Conservation (phyloP, 2,113 vertebrate species). For the Macquaria australasica region DNA sequence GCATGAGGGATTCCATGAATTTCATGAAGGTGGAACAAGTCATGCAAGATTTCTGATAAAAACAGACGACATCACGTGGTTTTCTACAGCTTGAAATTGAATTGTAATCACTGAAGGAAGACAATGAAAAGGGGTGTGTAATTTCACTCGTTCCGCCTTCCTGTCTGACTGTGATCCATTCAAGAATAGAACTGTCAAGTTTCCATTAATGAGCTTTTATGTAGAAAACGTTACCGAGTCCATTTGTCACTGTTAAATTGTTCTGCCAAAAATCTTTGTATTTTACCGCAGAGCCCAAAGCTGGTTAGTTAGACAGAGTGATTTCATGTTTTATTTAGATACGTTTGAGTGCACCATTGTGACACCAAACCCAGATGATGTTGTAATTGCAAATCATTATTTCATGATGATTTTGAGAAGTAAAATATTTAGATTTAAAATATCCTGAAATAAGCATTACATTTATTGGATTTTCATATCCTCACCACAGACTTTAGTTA, state of each 20-base stretch:
- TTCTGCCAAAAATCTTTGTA: background rate
- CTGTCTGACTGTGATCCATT: background rate
- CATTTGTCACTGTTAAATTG: background rate
- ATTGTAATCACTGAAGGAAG: background rate
- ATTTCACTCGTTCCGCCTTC: background rate
- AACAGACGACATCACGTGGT: background rate
- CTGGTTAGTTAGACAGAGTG: background rate
- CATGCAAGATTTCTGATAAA: conserved; percentile 3
- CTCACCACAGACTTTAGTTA: background rate
- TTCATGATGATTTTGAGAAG: background rate
- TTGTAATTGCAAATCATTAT: background rate
- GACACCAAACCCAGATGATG: background rate
- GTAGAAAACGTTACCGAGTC: background rate
- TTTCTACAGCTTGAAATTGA: background rate
- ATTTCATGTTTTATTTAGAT: background rate
- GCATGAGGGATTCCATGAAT: conserved; percentile 21
- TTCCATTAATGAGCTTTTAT: conserved; percentile 10
- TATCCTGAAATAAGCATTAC: background rate
- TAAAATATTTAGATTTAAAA: background rate
- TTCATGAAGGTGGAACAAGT: conserved; percentile 13
- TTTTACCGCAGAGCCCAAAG: background rate
- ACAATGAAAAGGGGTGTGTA: background rate
- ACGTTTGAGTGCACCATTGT: too few species aligned
- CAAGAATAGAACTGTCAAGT: background rate
- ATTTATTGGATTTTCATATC: background rate